Evolutionary conservation across 2,797 vertebrate species (phyloP).

Genomic region (Sus cebifrons): DNA sequence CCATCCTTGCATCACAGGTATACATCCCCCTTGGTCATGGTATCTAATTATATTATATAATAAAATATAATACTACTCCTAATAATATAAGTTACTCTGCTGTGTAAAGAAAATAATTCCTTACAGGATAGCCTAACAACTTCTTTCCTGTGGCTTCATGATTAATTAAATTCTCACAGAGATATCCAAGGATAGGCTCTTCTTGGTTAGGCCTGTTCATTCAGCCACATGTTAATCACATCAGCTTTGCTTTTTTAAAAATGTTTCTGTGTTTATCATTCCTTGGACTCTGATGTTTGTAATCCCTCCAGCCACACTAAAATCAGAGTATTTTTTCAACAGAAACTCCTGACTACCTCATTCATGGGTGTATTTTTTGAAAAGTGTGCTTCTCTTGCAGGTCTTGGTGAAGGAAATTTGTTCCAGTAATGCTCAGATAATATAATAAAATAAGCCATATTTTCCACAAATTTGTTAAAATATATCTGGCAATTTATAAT

Average conservation of each 20-base stretch:
- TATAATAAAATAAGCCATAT: not conserved
- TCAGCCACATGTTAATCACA: not conserved
- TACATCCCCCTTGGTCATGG: not conserved
- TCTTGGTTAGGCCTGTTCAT: not conserved
- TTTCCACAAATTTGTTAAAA: not conserved
- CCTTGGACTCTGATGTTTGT: not conserved
- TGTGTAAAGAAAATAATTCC: not conserved
- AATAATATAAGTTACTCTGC: not conserved
- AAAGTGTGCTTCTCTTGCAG: not conserved
- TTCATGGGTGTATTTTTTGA: not conserved
- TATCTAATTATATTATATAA: not conserved
- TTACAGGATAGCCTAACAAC: not conserved
- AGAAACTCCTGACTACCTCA: not conserved
- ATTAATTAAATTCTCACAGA: not conserved
- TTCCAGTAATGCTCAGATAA: not conserved
- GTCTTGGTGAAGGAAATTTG: not conserved
- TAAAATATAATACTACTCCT: not conserved
- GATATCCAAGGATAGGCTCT: not conserved
- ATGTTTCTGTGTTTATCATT: not conserved
- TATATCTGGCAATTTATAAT: not conserved
- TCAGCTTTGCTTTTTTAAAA: not conserved
- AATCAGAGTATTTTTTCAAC: not conserved
- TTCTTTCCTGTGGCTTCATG: not conserved
- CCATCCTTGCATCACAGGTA: not conserved
- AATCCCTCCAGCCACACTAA: not conserved